Evolutionary conservation across 1,140 invertebrate species (phyloP).

Genomic region (Hyles euphorbiae): DNA sequence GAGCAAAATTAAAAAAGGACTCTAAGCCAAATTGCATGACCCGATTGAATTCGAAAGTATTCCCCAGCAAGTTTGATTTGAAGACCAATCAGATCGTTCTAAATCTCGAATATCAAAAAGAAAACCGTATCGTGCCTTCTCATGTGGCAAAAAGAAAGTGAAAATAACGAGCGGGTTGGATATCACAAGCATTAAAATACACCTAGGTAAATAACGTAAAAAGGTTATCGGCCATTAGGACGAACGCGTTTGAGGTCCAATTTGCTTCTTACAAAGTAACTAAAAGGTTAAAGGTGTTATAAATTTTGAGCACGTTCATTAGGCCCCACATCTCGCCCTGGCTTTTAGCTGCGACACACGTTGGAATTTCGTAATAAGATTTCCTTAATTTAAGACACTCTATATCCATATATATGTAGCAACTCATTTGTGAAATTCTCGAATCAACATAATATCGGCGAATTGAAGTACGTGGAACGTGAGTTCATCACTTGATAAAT

Average conservation of each 20-base stretch:
- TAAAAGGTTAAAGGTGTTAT: slow-evolving; percentile 60
- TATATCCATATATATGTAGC: slow-evolving; percentile 17
- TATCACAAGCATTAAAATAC: too few species aligned
- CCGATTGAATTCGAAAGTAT: too few species aligned
- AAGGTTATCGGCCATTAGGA: slow-evolving; percentile 30
- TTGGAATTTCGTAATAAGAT: slow-evolving; percentile 70
- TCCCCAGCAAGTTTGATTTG: too few species aligned
- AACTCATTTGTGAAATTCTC: slow-evolving; percentile 30
- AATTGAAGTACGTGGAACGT: not conserved
- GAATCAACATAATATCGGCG: slow-evolving; percentile 22
- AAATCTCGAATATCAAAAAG: too few species aligned
- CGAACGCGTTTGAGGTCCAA: slow-evolving; percentile 45
- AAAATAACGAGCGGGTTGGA: too few species aligned
- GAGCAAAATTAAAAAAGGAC: too few species aligned
- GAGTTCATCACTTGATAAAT: too few species aligned
- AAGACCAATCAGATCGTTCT: too few species aligned
- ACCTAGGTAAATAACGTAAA: slow-evolving; percentile 2
- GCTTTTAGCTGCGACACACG: slow-evolving; percentile 65
- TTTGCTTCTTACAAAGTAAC: slow-evolving; percentile 49
- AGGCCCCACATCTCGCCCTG: slow-evolving; percentile 44
- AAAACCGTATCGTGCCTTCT: too few species aligned
- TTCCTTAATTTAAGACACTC: slow-evolving; percentile 64
- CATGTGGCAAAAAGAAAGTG: too few species aligned
- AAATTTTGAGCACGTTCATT: slow-evolving; percentile 71
- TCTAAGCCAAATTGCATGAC: too few species aligned